Evolutionary conservation across 2,888 invertebrate species (phyloP), one percentile per base, ranked within the genome.

Genomic region (Calliopum simillimum): DNA sequence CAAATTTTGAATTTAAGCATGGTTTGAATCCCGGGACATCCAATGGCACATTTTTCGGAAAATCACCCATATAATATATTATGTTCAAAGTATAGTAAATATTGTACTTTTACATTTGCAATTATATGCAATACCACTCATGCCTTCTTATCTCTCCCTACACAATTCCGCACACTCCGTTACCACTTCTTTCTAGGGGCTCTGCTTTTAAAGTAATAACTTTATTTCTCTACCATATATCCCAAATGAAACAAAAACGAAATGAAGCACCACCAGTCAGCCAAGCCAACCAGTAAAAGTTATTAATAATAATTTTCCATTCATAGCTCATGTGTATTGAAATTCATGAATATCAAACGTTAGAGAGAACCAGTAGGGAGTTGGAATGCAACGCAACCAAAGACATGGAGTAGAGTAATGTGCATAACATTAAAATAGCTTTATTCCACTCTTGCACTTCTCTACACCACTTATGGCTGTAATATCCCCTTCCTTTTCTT

Each of bases 201-300:
- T n/a, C n/a, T 33, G 16, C 44, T 44, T 44, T 14, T 25, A 13
- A 23, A 21, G 65, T 65, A 65, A 65, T 65, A 43, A 46, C 65
- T 65, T 23, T n/a, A 53, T n/a, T 63, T 68, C 11, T 25, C 41
- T 58, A 46, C 55, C 5, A 6, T 33, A 16, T 3, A n/a, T 8
- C 19, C 21, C 61, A 21, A 46, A 14, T 12, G 33, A 59, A 11
- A 41, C 23, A 41, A 55, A 6, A 62, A 76, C 78, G 64, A 73
- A 76, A 73, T 64, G 73, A 75, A 79, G 68, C 58, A 63, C 44
- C 55, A 53, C 21, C 64, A 55, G 51, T 71, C 71, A 74, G 73
- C 76, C 76, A 79, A 75, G 76, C 76, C 21, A 65, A 43, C 12
- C 21, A 58, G 47, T 14, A 59, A 59, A 67, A 49, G 61, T 59